Base-by-base conservation (phyloP, 2,888 invertebrate species). In the Drosophila paramelanica region DNA sequence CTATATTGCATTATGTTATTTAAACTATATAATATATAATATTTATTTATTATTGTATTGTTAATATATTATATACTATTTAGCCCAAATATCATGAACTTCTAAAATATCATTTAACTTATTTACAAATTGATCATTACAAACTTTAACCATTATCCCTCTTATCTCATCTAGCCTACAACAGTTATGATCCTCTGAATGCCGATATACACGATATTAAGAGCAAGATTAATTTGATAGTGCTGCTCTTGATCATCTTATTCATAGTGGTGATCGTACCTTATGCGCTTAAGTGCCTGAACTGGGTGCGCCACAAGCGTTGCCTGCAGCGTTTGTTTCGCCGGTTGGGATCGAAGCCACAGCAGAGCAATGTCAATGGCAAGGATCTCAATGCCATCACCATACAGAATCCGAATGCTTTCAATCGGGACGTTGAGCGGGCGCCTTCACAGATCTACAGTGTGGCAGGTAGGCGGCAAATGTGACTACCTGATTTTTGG, bases 381-480 rank as follows among this genome's bases (percentile, higher is more conserved):
- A 92, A 92, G 68, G 90, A 90, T 45, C 76, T 87, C 5, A 75
- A 77, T 69, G 89, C 89, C 38, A 91, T 87, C 13, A 92, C 91
- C 27, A 92, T 91, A 77, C 79, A 82, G 46, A 91, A 91, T 77
- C 71, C 90, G 14, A 90, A 81, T 85, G 89, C 90, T 31, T 89
- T 91, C 52, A 89, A 89, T 60, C 78, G 74, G 49, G 91, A 91
- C 62, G 73, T 89, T 58, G 91, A 91, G 52, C 76, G 91, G 39
- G 88, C 90, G 55, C 88, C 88, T 2, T 91, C 92, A 1, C 91
- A 91, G 69, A 90, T 91, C 41, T 90, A 89, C 50, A 91, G 91
- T 66, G 89, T 90, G 17, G 87, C 91, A 83, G 92, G 91, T 91
- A 88, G 80, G 73, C 42, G 25, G 14, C 45, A 38, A 36, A 4